Conservation (phyloP, 2,113 vertebrate species). For the Ochotona princeps region DNA sequence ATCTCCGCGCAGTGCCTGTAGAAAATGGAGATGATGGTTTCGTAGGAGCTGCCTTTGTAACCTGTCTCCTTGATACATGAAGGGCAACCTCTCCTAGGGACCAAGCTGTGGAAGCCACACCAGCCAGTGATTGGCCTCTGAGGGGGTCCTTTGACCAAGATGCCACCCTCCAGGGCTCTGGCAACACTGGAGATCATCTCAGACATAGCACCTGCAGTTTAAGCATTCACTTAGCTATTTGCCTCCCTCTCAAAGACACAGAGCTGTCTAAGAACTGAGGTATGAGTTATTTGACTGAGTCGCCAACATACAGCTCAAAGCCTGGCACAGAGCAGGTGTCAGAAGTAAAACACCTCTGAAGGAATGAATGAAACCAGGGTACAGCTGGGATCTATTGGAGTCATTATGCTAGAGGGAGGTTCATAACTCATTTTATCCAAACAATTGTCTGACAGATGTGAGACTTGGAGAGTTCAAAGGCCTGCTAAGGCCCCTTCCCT, state of each 20-base stretch:
- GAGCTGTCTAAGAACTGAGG: neutral
- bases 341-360: neutral
- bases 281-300: neutral
- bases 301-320: neutral
- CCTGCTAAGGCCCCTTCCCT: neutral
- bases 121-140: neutral
- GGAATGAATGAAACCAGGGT: neutral
- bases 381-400: neutral
- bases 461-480: neutral
- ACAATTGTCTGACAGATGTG: neutral
- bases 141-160: neutral
- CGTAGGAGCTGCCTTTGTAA: neutral
- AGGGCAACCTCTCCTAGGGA: neutral
- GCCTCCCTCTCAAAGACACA: neutral
- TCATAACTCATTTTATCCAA: neutral
- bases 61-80: neutral
- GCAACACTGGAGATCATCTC: neutral
- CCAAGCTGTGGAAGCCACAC: neutral
- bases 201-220: neutral
- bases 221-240: neutral
- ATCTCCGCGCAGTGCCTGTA: neutral
- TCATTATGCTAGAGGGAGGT: neutral
- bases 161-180: neutral
- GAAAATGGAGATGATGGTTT: neutral
- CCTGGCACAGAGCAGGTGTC: neutral